These are phyloP conservation scores for Hippotragus niger DNA, from an alignment of 2,113 vertebrate genomes.

Conservation along the genomic window DNA sequence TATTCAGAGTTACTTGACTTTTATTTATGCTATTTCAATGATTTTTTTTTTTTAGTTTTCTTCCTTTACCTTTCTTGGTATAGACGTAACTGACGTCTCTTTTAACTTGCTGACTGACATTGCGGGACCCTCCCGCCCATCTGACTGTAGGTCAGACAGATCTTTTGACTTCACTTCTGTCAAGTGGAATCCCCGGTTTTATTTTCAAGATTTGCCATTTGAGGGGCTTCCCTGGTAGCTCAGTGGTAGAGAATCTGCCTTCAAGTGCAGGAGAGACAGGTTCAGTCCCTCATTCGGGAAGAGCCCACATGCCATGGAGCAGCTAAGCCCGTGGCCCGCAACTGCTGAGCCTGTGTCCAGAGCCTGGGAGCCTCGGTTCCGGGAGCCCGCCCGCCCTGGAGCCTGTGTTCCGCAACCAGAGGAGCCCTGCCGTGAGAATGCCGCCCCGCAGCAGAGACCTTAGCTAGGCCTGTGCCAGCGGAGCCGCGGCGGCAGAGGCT, in stretches of 20 bases:
- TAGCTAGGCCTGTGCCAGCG: neutral
- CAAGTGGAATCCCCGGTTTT: neutral
- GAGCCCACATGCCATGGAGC: neutral
- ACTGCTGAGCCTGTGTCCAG: neutral
- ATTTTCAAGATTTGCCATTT: neutral
- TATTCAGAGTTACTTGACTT: neutral
- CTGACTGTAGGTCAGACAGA: neutral
- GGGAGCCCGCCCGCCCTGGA: accelerated
- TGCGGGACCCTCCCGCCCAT: neutral
- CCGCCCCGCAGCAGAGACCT: neutral
- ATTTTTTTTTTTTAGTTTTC: neutral
- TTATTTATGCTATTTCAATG: neutral
- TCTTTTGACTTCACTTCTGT: neutral
- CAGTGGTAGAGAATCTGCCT: neutral
- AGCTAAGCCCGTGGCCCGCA: neutral
- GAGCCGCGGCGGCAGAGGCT: neutral
- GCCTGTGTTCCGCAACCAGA: neutral
- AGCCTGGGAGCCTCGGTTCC: neutral
- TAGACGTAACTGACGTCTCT: neutral
- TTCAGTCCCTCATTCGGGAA: neutral
- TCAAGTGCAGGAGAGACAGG: neutral
- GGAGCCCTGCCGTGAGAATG: neutral
- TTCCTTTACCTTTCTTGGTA: neutral
- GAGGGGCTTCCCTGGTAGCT: neutral
- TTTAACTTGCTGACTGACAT: neutral